Percentiles rank a stretch among this genome's conserved stretches.
Evolutionary conservation across 2,888 invertebrate genomes (phyloP).

Genomic region (Leucoma salicis): DNA sequence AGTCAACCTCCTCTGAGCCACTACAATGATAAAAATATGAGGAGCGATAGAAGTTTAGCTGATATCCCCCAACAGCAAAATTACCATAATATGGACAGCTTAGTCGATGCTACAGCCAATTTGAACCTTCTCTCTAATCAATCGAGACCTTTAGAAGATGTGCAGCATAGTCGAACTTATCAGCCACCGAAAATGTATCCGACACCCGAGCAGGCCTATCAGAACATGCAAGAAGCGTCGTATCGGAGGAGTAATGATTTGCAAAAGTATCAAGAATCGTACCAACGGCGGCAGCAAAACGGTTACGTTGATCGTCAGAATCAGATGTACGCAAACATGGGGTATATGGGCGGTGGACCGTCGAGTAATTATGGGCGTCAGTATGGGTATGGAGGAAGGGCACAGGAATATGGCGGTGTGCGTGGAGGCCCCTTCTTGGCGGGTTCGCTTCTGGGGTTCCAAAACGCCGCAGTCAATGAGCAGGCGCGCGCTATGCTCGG

Average conservation of each 20-base stretch:
- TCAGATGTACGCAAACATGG: conserved; percentile 24
- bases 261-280: conserved; percentile 57
- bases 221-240: conserved; percentile 51
- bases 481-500: conserved; percentile 78
- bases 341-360: conserved; percentile 25
- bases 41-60: conserved; percentile 50
- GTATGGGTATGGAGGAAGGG: conserved; percentile 52
- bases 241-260: conserved; percentile 50
- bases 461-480: conserved; percentile 77
- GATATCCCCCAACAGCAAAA: conserved; percentile 54
- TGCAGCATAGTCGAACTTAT: conserved; percentile 47
- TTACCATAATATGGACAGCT: conserved; percentile 54
- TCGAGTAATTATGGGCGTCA: conserved; percentile 26
- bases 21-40: conserved; percentile 56
- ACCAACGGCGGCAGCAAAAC: conserved; percentile 53
- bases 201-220: conserved; percentile 49
- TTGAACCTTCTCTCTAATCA: conserved; percentile 55
- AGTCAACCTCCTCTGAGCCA: conserved; percentile 44
- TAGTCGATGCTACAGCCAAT: conserved; percentile 62
- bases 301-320: conserved; percentile 63
- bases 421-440: conserved; percentile 65
- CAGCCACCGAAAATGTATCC: conserved; percentile 44
- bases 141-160: conserved; percentile 43
- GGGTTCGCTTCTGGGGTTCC: conserved; percentile 73
- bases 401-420: conserved; percentile 50